Evolutionary conservation across 2,113 vertebrate genomes (phyloP), one percentile per base, ranked within the genome.

Genomic region (Corydoras maculifer): DNA sequence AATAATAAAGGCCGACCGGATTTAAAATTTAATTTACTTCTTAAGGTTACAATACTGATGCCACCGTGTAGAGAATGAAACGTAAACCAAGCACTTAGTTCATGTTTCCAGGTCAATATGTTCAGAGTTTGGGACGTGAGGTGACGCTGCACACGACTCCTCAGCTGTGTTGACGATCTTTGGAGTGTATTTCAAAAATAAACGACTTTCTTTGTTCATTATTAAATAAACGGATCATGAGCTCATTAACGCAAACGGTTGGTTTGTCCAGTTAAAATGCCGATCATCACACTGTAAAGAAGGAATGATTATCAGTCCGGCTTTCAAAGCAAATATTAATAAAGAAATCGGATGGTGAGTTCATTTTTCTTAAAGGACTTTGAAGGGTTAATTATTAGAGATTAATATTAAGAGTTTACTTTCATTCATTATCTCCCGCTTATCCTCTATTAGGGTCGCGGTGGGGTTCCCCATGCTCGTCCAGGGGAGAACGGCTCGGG

Each of bases 161-260:
- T 68, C 57, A 53, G 53, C 50, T 69, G 74, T 72, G 65, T 43
- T 72, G 14, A 75, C 49, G 49, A 75, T 43, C 66, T 65, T 62
- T 78, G 68, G 65, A 72, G 72, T 75, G 72, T 75, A 32, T 74
- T 70, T 62, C 55, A 62, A 63, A 10, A 78, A 74, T 68, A 70
- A 67, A 74, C 62, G 58, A 7, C 31, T 70, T 66, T 65, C 73
- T 69, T 63, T 67, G 65, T 65, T 78, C 57, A 69, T 69, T 75
- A 63, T 65, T 72, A 62, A 75, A 75, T 72, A 65, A 75, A 72
- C 29, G 32, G 35, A 66, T 7, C 15, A 60, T 69, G 54, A 25
- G 72, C 63, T 59, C 35, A 43, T 43, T 43, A 43, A 43, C 35
- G 7, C 35, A 43, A 25, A 25, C 18, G 35, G 4, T 43, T 43